Base-by-base conservation (phyloP, 2,888 invertebrate species). In the Xylocampa areola region DNA sequence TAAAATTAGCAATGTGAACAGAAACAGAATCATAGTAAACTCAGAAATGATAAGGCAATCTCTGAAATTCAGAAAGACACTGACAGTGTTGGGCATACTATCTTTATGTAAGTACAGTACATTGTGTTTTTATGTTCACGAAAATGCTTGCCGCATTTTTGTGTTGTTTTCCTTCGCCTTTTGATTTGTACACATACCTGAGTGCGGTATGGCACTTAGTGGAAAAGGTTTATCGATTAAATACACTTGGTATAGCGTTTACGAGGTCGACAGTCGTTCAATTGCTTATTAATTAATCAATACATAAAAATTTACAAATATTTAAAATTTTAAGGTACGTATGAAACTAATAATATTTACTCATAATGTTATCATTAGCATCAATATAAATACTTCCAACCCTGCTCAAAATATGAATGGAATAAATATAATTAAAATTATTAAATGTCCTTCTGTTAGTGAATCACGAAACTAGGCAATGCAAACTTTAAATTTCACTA, bases 11-110 rank as follows among this genome's bases (percentile, higher is more conserved):
- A 87, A 91, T 90, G 90, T 88, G 77, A 88, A 79, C 82, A 71
- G 73, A 70, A 78, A 59, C 41, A 57, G 63, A 73, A 58, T 61
- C 59, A 62, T 53, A 76, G 62, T 72, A 79, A 65, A 78, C 80
- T 78, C 85, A 88, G 92, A 88, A 80, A 93, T 93, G 93, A 89
- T 91, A 90, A 92, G 88, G 76, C 90, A 89, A 84, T 84, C 81
- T 63, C 74, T 89, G 73, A 92, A 91, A 85, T 89, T 87, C 73
- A 89, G 92, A 79, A 92, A 91, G 81, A 90, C 89, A 81, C 68
- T 91, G 69, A 85, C 87, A 72, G 82, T 85, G 74, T 77, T 86
- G 75, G 83, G 82, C 76, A 68, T 90, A 76, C 67, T 89, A 66
- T 84, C 78, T 83, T 70, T 90, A 78, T 68, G 92, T 92, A 82